phyloP scores from a whole-genome alignment of 2,797 vertebrate species.

The Octomys mimax region DNA sequence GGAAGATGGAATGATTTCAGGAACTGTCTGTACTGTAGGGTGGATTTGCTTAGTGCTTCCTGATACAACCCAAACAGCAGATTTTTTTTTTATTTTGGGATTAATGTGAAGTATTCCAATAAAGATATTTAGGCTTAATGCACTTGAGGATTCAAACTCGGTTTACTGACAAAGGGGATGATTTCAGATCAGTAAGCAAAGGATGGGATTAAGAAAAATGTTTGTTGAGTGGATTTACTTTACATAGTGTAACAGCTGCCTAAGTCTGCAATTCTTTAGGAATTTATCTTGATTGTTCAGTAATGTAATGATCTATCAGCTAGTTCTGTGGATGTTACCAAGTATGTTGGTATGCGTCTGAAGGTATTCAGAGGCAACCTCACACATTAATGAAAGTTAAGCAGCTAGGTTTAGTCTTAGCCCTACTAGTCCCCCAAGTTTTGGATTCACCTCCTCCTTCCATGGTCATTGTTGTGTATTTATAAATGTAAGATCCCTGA shows the following conservation, averaged over 20 bases:
- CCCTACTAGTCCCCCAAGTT: background rate
- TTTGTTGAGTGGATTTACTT: background rate
- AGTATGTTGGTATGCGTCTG: fast-evolving
- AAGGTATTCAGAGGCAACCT: background rate
- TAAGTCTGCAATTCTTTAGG: background rate
- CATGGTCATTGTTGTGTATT: background rate
- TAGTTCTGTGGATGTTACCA: background rate
- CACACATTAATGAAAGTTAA: background rate
- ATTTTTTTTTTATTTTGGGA: background rate
- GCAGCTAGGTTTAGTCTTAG: background rate
- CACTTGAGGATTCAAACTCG: background rate
- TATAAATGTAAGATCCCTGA: background rate
- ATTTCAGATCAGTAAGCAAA: background rate
- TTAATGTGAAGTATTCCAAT: background rate
- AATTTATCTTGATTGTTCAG: slow-evolving; percentile 1
- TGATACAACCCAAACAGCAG: background rate
- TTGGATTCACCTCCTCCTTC: background rate
- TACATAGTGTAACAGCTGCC: background rate
- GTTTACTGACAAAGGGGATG: background rate
- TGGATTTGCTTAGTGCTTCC: background rate
- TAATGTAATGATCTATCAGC: background rate
- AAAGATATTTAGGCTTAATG: background rate
- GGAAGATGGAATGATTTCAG: background rate
- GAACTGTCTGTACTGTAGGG: background rate
- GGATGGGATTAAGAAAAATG: background rate